Conservation (phyloP, 2,888 invertebrate species). For the Sinelater perroti region DNA sequence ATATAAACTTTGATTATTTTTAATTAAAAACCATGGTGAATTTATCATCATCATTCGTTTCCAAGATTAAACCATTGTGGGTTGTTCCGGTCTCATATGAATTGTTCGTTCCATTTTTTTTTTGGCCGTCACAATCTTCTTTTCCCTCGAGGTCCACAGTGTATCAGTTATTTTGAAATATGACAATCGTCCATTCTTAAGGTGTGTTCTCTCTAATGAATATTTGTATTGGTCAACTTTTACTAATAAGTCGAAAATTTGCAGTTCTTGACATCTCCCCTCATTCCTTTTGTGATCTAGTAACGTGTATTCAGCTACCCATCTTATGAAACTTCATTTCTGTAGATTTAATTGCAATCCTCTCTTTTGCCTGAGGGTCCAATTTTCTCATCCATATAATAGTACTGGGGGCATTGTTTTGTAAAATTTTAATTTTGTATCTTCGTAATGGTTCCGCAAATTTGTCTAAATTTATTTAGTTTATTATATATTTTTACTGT, state of each 20-base stretch:
- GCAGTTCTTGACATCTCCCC: no score
- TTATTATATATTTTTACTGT: conserved; percentile 2
- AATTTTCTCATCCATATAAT: no score
- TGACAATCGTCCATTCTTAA: background rate
- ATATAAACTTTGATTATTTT: no score
- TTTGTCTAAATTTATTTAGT: conserved; percentile 3
- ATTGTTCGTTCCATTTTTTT: background rate
- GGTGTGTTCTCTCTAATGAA: background rate
- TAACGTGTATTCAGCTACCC: background rate
- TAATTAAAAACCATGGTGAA: no score
- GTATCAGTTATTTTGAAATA: background rate
- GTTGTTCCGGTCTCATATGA: conserved; percentile 1
- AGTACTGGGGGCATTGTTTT: background rate
- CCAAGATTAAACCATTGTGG: background rate
- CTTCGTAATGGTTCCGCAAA: background rate
- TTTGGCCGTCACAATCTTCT: conserved; percentile 2
- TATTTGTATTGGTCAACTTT: background rate
- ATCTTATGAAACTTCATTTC: no score
- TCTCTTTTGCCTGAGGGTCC: no score
- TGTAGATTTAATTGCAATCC: no score
- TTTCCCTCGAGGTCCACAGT: background rate
- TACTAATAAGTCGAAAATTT: background rate
- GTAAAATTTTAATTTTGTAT: background rate
- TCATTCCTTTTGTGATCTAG: no score
- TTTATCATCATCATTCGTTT: background rate